These are phyloP conservation scores for Drosophila lacertosa DNA, from an alignment of 1,140 invertebrate species.

Conservation along the genomic window DNA sequence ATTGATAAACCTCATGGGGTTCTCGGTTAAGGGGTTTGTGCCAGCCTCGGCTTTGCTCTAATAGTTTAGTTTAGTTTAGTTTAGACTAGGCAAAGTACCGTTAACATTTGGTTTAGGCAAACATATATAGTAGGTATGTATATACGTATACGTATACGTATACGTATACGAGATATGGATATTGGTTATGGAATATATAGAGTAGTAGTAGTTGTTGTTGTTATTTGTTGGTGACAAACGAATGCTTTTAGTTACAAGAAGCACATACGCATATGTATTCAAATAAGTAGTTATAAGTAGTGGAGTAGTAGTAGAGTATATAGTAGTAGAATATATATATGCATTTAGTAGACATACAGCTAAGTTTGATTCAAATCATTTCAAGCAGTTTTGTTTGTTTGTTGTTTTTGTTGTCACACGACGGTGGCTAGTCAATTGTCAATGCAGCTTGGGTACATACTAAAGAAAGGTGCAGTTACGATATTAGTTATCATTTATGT, in stretches of 20 bases:
- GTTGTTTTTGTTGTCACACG: constrained; percentile 55
- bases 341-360: constrained; percentile 77
- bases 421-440: constrained; percentile 64
- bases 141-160: constrained; percentile 28
- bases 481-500: constrained; percentile 51
- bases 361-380: constrained; percentile 66
- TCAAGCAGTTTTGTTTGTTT: constrained; percentile 75
- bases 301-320: constrained; percentile 31
- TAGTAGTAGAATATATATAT: constrained; percentile 53
- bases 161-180: constrained; percentile 46
- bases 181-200: constrained; percentile 64
- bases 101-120: constrained; percentile 58
- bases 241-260: constrained; percentile 69
- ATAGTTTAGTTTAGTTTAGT: constrained; percentile 47
- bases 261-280: constrained; percentile 79
- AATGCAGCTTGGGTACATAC: constrained; percentile 74
- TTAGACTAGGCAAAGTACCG: constrained; percentile 72
- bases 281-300: constrained; percentile 48
- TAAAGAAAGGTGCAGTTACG: constrained; percentile 79
- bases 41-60: constrained; percentile 66
- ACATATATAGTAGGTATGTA: constrained; percentile 9
- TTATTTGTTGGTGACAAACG: constrained; percentile 44
- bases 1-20: constrained; percentile 69
- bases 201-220: constrained; percentile 19
- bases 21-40: constrained; percentile 36